A percentile compares a stretch with the other conserved stretches of the same genome.
phyloP scores from a whole-genome alignment of 1,140 invertebrate species.

The Meloidogyne floridensis region DNA sequence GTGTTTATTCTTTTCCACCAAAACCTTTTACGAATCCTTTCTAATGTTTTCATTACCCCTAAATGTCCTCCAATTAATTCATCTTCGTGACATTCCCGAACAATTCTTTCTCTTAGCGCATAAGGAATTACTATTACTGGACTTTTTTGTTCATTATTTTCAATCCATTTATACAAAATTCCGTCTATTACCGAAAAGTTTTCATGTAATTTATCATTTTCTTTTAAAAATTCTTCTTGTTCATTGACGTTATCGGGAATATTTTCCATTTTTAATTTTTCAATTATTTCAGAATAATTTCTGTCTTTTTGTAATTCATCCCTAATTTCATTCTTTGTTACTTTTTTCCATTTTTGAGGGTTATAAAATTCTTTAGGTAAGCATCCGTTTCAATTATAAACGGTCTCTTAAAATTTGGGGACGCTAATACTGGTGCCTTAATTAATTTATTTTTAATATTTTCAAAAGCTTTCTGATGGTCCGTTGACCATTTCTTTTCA shows the following conservation, averaged over 20 bases:
- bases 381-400: no score
- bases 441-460: no score
- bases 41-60: slow-evolving; percentile 15
- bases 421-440: no score
- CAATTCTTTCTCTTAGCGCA: neutral
- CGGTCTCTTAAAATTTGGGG: no score
- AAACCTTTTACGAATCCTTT: slow-evolving; percentile 17
- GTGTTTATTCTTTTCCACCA: slow-evolving; percentile 11
- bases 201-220: neutral
- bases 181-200: slow-evolving; percentile 29
- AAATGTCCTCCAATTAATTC: slow-evolving; percentile 20
- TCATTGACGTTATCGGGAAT: neutral
- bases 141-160: neutral
- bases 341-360: no score
- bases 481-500: no score
- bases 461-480: no score
- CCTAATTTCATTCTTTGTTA: no score
- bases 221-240: neutral
- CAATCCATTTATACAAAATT: slow-evolving; percentile 28
- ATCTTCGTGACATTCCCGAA: slow-evolving; percentile 5
- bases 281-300: no score
- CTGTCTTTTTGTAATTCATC: no score
- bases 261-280: neutral
- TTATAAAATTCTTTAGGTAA: no score
- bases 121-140: neutral